Evolutionary conservation across 2,797 vertebrate species (phyloP).

Genomic region (Cyprinodon diabolis): DNA sequence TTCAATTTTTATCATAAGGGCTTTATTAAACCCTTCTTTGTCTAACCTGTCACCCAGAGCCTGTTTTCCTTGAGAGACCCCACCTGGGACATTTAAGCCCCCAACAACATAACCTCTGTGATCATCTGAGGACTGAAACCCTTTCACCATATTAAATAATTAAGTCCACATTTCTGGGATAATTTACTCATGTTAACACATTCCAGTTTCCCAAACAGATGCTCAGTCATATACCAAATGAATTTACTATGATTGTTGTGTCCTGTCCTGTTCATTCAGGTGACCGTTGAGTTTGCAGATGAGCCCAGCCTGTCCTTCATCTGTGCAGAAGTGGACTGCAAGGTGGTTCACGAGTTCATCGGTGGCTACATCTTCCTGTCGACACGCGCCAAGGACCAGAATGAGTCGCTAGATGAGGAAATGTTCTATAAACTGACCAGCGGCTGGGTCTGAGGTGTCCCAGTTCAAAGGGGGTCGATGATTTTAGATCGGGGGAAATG

Average conservation of each 20-base stretch:
- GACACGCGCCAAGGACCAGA: constrained; percentile 97
- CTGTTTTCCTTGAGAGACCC: too few species aligned
- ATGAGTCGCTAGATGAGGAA: constrained; percentile 98
- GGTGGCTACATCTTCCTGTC: constrained; percentile 99
- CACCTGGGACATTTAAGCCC: too few species aligned
- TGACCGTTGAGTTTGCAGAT: constrained; percentile 96
- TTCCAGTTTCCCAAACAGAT: too few species aligned
- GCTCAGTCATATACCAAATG: not conserved
- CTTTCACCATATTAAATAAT: not conserved
- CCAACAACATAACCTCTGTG: too few species aligned
- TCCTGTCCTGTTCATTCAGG: constrained; percentile 72
- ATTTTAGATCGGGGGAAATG: constrained; percentile 52
- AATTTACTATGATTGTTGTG: not conserved
- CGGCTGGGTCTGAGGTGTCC: constrained; percentile 91
- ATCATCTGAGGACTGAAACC: too few species aligned
- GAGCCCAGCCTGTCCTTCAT: constrained; percentile 94
- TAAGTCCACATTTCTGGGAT: not conserved
- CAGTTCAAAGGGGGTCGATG: constrained; percentile 13
- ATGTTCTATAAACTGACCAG: constrained; percentile 99
- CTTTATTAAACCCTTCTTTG: too few species aligned
- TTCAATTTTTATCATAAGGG: too few species aligned
- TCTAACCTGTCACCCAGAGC: too few species aligned
- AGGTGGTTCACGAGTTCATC: constrained; percentile 99
- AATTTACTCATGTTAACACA: too few species aligned
- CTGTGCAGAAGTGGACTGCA: constrained; percentile 97